Percentiles rank a stretch among this genome's conserved stretches.
Conservation (phyloP, 2,113 vertebrate genomes). For the Synodontis membranacea region DNA sequence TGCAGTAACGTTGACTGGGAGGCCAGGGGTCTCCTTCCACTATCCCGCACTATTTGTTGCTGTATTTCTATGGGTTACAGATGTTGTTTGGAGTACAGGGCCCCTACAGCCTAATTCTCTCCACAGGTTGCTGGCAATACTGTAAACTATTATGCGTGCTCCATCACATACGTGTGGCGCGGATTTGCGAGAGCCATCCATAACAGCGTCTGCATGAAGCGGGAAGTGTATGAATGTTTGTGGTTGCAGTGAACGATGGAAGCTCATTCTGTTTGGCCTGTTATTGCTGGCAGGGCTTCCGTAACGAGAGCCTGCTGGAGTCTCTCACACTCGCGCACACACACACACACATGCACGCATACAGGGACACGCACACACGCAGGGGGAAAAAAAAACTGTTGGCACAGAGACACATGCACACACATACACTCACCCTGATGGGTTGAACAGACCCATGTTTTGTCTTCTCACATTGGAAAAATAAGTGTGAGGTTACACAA, state of each 20-base stretch:
- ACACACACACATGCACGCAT: slow-evolving; percentile 34
- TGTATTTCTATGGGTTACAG: slow-evolving; percentile 54
- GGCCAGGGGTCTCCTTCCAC: slow-evolving; percentile 4
- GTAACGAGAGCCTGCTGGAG: slow-evolving; percentile 75
- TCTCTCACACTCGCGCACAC: slow-evolving; percentile 5
- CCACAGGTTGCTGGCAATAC: slow-evolving; percentile 73
- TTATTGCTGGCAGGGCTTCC: slow-evolving; percentile 87
- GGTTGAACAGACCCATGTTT: slow-evolving; percentile 92
- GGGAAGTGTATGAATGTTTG: slow-evolving; percentile 76
- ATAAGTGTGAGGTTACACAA: slow-evolving; percentile 92
- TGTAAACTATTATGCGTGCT: slow-evolving; percentile 74
- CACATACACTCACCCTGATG: slow-evolving; percentile 74
- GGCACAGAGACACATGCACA: background rate
- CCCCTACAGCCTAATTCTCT: slow-evolving; percentile 48
- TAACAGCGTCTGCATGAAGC: slow-evolving; percentile 81
- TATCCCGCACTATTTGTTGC: slow-evolving; percentile 29
- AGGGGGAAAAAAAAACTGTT: too few relatives aligned
- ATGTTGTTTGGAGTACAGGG: slow-evolving; percentile 51
- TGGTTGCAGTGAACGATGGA: slow-evolving; percentile 81
- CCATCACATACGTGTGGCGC: slow-evolving; percentile 75
- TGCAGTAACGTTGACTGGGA: slow-evolving; percentile 1
- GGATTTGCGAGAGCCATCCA: slow-evolving; percentile 80
- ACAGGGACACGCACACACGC: slow-evolving; percentile 63
- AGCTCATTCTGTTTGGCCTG: slow-evolving; percentile 78
- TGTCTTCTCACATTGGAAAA: slow-evolving; percentile 86